Base-by-base conservation (phyloP, 2,113 vertebrate species). In the Oxyura jamaicensis region DNA sequence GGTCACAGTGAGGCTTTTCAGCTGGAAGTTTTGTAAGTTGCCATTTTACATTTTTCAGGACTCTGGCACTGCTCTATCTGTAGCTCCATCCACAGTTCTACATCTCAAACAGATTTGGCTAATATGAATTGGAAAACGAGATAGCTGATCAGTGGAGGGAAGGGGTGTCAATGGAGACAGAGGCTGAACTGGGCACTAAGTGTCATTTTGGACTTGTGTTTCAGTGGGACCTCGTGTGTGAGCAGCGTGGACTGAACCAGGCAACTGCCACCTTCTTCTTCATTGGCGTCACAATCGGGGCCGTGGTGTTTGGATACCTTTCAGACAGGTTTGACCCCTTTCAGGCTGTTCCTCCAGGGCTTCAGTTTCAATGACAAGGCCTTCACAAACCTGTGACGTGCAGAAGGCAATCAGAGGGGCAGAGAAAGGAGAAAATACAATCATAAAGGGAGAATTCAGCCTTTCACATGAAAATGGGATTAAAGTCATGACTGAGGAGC, bases 171-270 rank as follows among this genome's bases (percentile, higher is more conserved):
- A 25, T 25, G 77, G 28, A 33, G 74, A 9, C 44, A 22, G 66
- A 23, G 39, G 1, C 62, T 13, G 73, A 41, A 13, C 11, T 6
- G 35, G 67, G 59, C 59, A 31, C 55, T 80, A 5, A 93, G 39
- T 29, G 46, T 76, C 16, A 3, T 33, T 83, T 48, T 66, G 82
- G 23, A 41, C 67, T 84, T 96, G 55, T 91, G 79, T 97, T 96
- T 56, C 97, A 99, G 99, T 99, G 99, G 99, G 98, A 99, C 95
- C 98, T 99, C 1, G 98, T 99, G 82, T 99, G 99, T 13, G 96
- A 98, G 83, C 98, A 92, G 73, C 99, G 98, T n/a, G 96, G 98
- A 78, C 96, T 99, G 96, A 99, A 98, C 92, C 98, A 98, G 87
- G 97, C 97, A 0, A 96, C 98, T 0, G 98, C 98, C 33, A 99